Evolutionary conservation across 2,888 invertebrate genomes (phyloP), one percentile per base, ranked within the genome.

Genomic region (Cheilosia impressa): DNA sequence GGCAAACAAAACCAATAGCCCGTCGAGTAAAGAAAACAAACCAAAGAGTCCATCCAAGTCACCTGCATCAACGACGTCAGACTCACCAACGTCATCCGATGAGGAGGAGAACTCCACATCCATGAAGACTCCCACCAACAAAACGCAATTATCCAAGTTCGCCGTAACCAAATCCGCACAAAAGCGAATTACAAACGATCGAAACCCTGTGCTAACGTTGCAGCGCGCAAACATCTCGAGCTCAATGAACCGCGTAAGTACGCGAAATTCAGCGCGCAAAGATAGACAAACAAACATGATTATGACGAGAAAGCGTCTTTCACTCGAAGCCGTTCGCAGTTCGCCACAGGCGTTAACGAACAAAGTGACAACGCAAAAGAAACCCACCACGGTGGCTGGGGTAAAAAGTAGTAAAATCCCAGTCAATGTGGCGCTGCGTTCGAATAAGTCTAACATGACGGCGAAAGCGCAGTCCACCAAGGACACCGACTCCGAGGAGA

Each of bases 251-350:
- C 81, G 62, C 4, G 71, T 89, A n/a, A 91, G 65, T 68, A 87
- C 91, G 6, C 88, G 91, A 5, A 89, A 89, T 62, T 88, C 89
- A 1, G 88, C 90, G 0, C 88, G 89, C 15, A 89, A 87, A 41
- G 83, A 89, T 72, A 85, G 88, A 0, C 88, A 89, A 17, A 89
- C 52, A 9, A 63, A 72, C 60, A 88, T 88, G 83, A 88, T 89
- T 50, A 89, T 90, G 89, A 91, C 91, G 43, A 89, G 91, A 13
- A 91, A 90, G 50, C 89, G 91, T 7, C 55, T 89, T 72, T 90
- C 90, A n/a, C 88, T 89, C 38, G 91, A 91, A 57, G 55, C 9
- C 1, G 52, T 62, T 10, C 60, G n/a, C 47, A 68, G 68, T 78
- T 89, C 82, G 88, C 72, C 78, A 80, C 73, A 68, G 69, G 50